A percentile compares a stretch with the other conserved stretches of the same genome.
phyloP scores from a whole-genome alignment of 2,888 invertebrate species.

The Clostera curtula region DNA sequence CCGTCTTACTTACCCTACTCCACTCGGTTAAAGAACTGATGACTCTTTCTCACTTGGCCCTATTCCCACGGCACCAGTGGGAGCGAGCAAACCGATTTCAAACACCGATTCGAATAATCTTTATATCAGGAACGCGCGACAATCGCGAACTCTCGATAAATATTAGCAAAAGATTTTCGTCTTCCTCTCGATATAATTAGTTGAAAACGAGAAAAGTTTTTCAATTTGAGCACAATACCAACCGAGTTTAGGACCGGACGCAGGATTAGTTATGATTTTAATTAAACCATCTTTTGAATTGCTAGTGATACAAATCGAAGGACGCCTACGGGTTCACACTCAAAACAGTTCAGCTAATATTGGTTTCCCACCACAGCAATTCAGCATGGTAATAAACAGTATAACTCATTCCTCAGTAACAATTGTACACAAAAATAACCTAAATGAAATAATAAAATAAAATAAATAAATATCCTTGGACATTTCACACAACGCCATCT shows the following conservation, averaged over 20 bases:
- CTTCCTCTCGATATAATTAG: slow-evolving; percentile 51
- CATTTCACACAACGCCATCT: too few relatives aligned
- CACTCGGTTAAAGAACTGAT: slow-evolving; percentile 14
- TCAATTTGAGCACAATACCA: slow-evolving; percentile 62
- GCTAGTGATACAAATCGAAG: slow-evolving; percentile 23
- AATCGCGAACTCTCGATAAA: slow-evolving; percentile 42
- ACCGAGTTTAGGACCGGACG: slow-evolving; percentile 30
- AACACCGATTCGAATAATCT: slow-evolving; percentile 15
- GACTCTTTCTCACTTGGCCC: slow-evolving; percentile 4
- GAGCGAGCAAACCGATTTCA: slow-evolving; percentile 9
- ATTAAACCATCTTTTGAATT: slow-evolving; percentile 42
- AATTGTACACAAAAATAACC: too few relatives aligned
- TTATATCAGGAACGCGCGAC: slow-evolving; percentile 25
- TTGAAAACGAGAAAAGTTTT: slow-evolving; percentile 68
- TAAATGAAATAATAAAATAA: too few relatives aligned
- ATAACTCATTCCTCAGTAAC: too few relatives aligned
- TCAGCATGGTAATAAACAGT: too few relatives aligned
- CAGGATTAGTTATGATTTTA: slow-evolving; percentile 48
- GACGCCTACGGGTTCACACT: too few relatives aligned
- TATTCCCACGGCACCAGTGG: slow-evolving; percentile 1
- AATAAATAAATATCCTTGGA: too few relatives aligned
- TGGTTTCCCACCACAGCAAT: too few relatives aligned
- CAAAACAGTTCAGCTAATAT: too few relatives aligned
- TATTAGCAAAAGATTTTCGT: slow-evolving; percentile 59
- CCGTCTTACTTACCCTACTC: slow-evolving; percentile 18